Evolutionary conservation across 1,140 invertebrate species (phyloP), one percentile per base, ranked within the genome.

Genomic region (Caenorhabditis brenneri): DNA sequence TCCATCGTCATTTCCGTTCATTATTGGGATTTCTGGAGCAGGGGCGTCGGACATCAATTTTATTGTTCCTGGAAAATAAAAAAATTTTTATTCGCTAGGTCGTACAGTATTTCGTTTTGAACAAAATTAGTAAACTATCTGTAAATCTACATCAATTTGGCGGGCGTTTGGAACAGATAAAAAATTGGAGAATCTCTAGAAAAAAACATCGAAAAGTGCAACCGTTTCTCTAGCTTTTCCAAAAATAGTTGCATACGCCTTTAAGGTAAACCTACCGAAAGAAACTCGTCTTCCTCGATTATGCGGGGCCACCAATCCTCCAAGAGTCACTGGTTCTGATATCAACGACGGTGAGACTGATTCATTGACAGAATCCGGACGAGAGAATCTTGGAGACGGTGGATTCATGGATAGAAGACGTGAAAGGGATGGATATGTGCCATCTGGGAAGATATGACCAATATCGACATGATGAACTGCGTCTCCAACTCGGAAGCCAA

Each of bases 281-380:
- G 81, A 82, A n/a, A 82, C 81, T 29, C 81, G 36, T 46, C 81
- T 58, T 48, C 81, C 81, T 82, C 60, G 46, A 29, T 82, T 82
- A 55, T 82, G 81, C 7, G 39, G 36, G 1, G 60, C 81, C 1
- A 36, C 42, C 2, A 82, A 31, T 33, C 81, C 81, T 65, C 81
- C 81, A 49, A 36, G 65, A 74, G 65, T 69, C 33, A 58, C 22
- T 49, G 58, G 58, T 27, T 82, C 55, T 24, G 80, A 55, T 5
- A 46, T 36, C 4, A 69, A 27, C 2, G 55, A 55, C 10, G 81
- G 81, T 3, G 39, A 65, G 0, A 39, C 24, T 39, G 33, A 39
- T 49, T 82, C 81, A 29, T 74, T 82, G 16, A 24, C 39, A 29
- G 58, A 65, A 1, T 58, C 81, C 15, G 81, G 36, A 46, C 81